These are phyloP conservation scores for Smutsia temminckii DNA, from an alignment of 2,797 vertebrate genomes.

Conservation along the genomic window DNA sequence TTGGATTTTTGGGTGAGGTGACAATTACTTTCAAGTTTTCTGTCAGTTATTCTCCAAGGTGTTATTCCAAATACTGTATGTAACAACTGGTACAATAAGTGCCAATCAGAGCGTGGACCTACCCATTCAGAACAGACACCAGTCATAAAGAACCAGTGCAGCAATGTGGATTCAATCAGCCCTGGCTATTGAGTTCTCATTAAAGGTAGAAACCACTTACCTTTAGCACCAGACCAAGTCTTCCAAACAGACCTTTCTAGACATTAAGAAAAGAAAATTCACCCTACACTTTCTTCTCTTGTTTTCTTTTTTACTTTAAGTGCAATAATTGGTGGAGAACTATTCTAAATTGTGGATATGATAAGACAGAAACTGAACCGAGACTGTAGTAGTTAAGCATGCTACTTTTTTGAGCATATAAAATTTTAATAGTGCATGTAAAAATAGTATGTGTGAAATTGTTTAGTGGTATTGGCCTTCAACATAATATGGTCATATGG, in stretches of 20 bases:
- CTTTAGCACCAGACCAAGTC: neutral
- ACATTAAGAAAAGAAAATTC: neutral
- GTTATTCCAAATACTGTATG: conserved; percentile 62
- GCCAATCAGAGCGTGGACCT: neutral
- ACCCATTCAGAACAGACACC: conserved; percentile 39
- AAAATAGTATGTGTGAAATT: neutral
- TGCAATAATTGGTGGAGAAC: neutral
- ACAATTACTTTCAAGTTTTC: conserved; percentile 72
- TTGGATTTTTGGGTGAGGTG: conserved; percentile 68
- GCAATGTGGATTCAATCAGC: neutral
- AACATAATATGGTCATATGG: neutral
- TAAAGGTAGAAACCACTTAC: conserved; percentile 11
- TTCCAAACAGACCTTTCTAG: conserved; percentile 27
- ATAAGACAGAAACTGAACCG: neutral
- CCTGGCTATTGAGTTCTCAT: conserved; percentile 62
- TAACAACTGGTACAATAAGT: conserved; percentile 37
- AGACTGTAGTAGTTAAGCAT: neutral
- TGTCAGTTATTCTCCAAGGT: conserved; percentile 58
- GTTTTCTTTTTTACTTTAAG: neutral
- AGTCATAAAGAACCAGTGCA: neutral
- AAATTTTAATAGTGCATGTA: neutral
- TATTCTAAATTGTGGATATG: neutral
- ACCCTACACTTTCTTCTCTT: neutral
- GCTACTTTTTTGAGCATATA: neutral
- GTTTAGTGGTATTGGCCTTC: neutral